Evolutionary conservation across 2,888 invertebrate genomes (phyloP).

Genomic region (Coecobrya sp.): DNA sequence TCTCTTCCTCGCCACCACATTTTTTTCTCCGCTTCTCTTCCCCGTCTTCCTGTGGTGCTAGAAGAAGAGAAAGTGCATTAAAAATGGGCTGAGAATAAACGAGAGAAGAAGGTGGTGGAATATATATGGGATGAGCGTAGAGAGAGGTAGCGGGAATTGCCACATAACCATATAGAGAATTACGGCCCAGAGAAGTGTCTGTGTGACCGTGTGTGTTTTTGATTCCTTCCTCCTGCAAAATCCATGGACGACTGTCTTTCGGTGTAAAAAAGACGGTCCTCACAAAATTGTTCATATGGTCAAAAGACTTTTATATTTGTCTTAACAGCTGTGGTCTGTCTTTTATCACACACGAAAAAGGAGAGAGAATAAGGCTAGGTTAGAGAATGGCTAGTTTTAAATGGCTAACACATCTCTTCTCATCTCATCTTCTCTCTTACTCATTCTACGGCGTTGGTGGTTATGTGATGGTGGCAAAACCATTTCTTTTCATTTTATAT

Average conservation of each 20-base stretch:
- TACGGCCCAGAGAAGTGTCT: background rate
- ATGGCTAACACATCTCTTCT: conserved; percentile 66
- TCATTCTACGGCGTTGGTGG: conserved; percentile 22
- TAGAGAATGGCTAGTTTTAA: conserved; percentile 64
- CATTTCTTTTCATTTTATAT: conserved; percentile 78
- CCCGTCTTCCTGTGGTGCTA: background rate
- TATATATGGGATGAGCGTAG: no score
- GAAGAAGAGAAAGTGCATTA: conserved; percentile 39
- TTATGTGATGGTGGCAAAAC: conserved; percentile 35
- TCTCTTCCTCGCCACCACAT: background rate
- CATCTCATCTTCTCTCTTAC: conserved; percentile 56
- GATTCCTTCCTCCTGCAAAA: conserved; percentile 21
- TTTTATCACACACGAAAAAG: conserved; percentile 54
- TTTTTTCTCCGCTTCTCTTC: background rate
- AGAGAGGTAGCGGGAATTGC: conserved; percentile 17
- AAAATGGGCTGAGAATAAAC: conserved; percentile 26
- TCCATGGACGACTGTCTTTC: background rate
- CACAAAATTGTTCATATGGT: conserved; percentile 67
- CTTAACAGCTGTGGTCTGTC: conserved; percentile 78
- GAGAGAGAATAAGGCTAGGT: conserved; percentile 26
- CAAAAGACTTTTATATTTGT: conserved; percentile 66
- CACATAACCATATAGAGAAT: background rate
- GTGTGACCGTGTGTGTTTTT: conserved; percentile 9
- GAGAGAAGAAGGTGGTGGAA: background rate
- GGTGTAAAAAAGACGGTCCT: conserved; percentile 25